These are phyloP conservation scores for Cheilosia vernalis DNA, from an alignment of 2,888 invertebrate genomes.

Conservation along the genomic window DNA sequence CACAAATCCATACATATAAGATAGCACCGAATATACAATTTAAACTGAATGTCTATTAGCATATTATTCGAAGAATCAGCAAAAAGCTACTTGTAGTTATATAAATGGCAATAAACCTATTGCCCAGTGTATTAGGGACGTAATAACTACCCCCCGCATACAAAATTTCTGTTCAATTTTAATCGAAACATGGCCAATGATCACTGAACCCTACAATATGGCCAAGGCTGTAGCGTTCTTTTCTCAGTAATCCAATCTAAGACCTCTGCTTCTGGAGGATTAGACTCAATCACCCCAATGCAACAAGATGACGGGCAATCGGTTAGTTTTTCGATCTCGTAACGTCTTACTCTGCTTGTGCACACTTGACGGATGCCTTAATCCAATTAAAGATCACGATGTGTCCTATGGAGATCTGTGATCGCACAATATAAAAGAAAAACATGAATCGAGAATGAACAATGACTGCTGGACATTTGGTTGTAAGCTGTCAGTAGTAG, in stretches of 20 bases:
- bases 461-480: constrained; percentile 47
- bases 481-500: constrained; percentile 68
- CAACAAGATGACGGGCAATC: constrained; percentile 65
- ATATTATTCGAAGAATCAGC: background rate
- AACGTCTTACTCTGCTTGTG: constrained; percentile 66
- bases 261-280: constrained; percentile 57
- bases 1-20: too few relatives aligned
- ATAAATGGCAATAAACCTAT: background rate
- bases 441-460: constrained; percentile 31
- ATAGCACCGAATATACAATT: too few relatives aligned
- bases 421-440: constrained; percentile 13
- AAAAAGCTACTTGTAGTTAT: constrained; percentile 17
- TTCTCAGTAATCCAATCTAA: constrained; percentile 68
- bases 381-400: constrained; percentile 77
- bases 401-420: constrained; percentile 64
- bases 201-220: constrained; percentile 57
- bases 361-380: constrained; percentile 76
- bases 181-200: constrained; percentile 62
- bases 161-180: background rate
- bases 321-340: constrained; percentile 51
- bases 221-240: constrained; percentile 41
- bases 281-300: constrained; percentile 70
- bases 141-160: constrained; percentile 24
- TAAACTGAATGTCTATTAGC: too few relatives aligned
- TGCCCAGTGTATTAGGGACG: constrained; percentile 9